These are phyloP conservation scores for Atrichornis clamosus DNA, from an alignment of 2,113 vertebrate species.

Conservation along the genomic window DNA sequence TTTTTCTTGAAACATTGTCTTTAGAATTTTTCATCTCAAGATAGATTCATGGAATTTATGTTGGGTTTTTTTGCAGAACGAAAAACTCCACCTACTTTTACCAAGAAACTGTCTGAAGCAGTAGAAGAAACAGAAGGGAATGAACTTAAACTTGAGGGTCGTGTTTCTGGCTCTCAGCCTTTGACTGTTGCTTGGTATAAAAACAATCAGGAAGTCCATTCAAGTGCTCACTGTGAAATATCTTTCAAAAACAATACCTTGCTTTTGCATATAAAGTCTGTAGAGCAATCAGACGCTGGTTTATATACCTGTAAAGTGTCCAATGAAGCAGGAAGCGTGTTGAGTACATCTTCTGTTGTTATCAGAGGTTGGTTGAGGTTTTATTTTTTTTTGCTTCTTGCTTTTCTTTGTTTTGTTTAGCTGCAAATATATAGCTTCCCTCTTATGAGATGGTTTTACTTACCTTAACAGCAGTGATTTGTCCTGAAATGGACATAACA, in stretches of 20 bases:
- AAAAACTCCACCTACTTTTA: conserved; percentile 90
- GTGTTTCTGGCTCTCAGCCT: conserved; percentile 91
- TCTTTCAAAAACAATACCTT: conserved; percentile 88
- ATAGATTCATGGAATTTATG: background rate
- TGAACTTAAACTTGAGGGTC: conserved; percentile 88
- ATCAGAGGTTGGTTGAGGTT: conserved; percentile 83
- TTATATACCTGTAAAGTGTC: conserved; percentile 86
- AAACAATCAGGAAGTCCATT: conserved; percentile 81
- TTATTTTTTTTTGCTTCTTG: background rate
- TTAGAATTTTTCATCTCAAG: background rate
- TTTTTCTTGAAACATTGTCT: background rate
- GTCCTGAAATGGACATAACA: background rate
- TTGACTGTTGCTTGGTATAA: conserved; percentile 88
- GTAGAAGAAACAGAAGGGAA: conserved; percentile 91
- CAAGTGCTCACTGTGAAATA: conserved; percentile 84
- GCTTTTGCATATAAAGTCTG: conserved; percentile 82
- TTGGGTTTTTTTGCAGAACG: conserved; percentile 79
- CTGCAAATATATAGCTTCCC: background rate
- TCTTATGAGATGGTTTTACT: background rate
- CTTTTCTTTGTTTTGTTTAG: background rate
- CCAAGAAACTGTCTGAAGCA: conserved; percentile 88
- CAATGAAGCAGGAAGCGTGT: conserved; percentile 86
- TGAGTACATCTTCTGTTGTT: conserved; percentile 81
- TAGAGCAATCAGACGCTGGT: conserved; percentile 80
- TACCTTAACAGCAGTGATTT: background rate